A percentile compares a stretch with the other conserved stretches of the same genome.
Evolutionary conservation across 2,113 vertebrate species (phyloP).

Genomic region (Coptodon bakossiorum): DNA sequence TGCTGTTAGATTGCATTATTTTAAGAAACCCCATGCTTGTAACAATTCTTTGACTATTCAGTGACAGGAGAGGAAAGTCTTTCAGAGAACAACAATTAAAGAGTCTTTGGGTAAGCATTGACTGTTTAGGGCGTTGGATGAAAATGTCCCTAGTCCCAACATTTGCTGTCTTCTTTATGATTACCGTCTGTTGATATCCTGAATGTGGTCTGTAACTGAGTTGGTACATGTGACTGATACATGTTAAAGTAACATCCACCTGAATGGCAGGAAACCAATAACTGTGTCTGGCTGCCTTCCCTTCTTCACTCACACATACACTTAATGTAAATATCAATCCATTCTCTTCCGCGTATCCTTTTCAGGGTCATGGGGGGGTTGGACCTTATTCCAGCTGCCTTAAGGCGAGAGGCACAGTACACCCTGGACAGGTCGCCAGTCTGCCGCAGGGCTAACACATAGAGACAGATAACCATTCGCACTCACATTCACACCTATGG

Average conservation of each 20-base stretch:
- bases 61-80: background rate
- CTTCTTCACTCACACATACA: background rate
- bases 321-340: background rate
- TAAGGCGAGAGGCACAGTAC: background rate
- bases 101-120: background rate
- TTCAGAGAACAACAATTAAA: background rate
- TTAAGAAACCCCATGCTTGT: rapidly evolving
- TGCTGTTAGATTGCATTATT: background rate
- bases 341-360: background rate
- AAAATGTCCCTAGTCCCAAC: background rate
- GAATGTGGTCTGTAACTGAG: background rate
- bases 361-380: rapidly evolving
- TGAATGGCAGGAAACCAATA: background rate
- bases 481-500: background rate
- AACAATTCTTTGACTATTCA: background rate
- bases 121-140: rapidly evolving
- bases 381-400: background rate
- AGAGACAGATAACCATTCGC: background rate
- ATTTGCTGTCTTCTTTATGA: background rate
- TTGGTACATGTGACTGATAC: background rate
- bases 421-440: background rate
- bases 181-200: background rate
- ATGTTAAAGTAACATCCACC: background rate
- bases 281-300: background rate
- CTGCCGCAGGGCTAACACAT: background rate